These are phyloP conservation scores for Atta texana DNA, from an alignment of 1,140 invertebrate genomes.

Conservation along the genomic window DNA sequence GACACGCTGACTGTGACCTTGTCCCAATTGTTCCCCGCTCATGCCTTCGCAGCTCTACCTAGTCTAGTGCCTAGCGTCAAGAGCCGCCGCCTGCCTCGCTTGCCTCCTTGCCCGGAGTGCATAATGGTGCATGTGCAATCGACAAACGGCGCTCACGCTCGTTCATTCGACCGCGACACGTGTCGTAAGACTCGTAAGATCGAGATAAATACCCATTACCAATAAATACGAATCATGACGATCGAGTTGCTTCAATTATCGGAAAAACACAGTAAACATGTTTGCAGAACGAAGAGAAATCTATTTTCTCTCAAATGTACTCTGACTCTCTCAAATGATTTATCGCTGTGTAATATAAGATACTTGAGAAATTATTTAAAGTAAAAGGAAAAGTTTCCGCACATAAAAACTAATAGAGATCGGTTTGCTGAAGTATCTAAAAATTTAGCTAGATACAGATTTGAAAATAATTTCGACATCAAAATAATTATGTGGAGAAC, in stretches of 20 bases:
- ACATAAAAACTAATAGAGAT: neutral
- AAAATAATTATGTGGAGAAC: too few species aligned
- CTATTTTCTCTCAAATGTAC: neutral
- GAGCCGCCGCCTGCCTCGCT: slow-evolving; percentile 22
- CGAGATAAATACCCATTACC: slow-evolving; percentile 31
- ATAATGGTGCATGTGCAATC: slow-evolving; percentile 50
- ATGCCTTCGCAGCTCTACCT: slow-evolving; percentile 66
- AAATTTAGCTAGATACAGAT: too few species aligned
- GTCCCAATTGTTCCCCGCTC: slow-evolving; percentile 70
- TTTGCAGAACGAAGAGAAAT: neutral
- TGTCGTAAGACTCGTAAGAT: slow-evolving; percentile 33
- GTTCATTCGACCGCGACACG: slow-evolving; percentile 30
- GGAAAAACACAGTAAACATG: neutral
- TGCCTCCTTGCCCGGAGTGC: slow-evolving; percentile 15
- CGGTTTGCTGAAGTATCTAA: too few species aligned
- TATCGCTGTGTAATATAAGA: neutral
- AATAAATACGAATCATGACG: neutral
- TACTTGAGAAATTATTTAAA: neutral
- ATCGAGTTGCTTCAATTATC: slow-evolving; percentile 6
- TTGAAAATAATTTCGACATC: too few species aligned
- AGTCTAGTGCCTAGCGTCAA: slow-evolving; percentile 59
- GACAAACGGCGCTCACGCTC: slow-evolving; percentile 33
- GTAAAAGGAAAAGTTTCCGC: neutral
- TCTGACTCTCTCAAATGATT: neutral
- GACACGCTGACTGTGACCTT: slow-evolving; percentile 74